Evolutionary conservation across 1,140 invertebrate species (phyloP).

Genomic region (Habropoda laboriosa): DNA sequence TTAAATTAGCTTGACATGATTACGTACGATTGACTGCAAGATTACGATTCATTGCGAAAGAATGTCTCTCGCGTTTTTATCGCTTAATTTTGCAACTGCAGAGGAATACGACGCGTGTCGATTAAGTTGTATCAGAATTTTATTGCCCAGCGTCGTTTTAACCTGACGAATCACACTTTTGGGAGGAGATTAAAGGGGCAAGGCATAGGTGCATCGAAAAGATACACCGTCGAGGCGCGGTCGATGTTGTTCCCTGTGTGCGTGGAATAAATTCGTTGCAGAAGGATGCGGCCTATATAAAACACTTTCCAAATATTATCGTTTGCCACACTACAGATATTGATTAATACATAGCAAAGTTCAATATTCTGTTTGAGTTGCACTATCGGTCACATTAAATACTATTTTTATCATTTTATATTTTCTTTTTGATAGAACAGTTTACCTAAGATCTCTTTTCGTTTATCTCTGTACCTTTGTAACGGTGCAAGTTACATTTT

Average conservation of each 20-base stretch:
- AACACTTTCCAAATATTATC: neutral
- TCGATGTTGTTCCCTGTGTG: slow-evolving; percentile 19
- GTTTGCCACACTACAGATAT: no score
- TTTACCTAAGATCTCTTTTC: neutral
- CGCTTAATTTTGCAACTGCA: neutral
- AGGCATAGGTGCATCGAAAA: neutral
- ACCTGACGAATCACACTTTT: neutral
- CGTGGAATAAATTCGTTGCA: slow-evolving; percentile 12
- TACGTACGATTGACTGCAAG: neutral
- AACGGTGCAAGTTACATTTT: neutral
- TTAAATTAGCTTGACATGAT: no score
- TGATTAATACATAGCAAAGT: neutral
- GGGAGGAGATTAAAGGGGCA: neutral
- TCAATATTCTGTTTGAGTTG: neutral
- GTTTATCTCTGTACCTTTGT: neutral
- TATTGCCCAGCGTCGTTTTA: neutral
- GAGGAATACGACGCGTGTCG: neutral
- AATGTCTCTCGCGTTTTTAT: neutral
- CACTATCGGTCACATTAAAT: neutral
- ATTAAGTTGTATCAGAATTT: neutral
- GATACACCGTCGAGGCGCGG: slow-evolving; percentile 29
- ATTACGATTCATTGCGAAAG: neutral
- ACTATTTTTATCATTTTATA: neutral
- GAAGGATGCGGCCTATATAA: neutral
- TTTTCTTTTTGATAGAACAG: neutral